Evolutionary conservation across 1,140 invertebrate genomes (phyloP).

Genomic region (Streblospio benedicti): DNA sequence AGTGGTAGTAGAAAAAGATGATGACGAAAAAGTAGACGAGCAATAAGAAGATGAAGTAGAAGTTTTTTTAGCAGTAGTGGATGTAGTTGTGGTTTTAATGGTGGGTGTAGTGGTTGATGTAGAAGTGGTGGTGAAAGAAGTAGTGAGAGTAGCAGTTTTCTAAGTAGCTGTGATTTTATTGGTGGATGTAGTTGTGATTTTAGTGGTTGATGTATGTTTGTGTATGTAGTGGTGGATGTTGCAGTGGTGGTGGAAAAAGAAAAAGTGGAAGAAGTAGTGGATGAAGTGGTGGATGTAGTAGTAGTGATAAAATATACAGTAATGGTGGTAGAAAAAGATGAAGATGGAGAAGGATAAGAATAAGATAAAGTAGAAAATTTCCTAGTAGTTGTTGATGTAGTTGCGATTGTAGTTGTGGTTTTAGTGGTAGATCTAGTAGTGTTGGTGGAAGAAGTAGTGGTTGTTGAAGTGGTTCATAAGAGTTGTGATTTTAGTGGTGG

Average conservation of each 20-base stretch:
- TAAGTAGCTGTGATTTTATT: too few species aligned
- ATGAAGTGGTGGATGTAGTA: neutral
- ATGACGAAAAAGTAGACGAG: too few species aligned
- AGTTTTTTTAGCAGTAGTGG: too few species aligned
- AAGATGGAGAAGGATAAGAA: neutral
- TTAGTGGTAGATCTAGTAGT: neutral
- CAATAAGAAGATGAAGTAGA: too few species aligned
- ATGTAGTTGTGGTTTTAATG: too few species aligned
- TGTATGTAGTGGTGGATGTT: too few species aligned
- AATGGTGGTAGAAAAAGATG: neutral
- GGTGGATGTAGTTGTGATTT: too few species aligned
- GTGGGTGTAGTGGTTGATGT: too few species aligned
- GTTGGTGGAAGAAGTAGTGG: neutral
- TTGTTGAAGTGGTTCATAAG: neutral
- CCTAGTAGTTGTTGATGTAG: neutral
- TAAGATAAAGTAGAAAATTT: neutral
- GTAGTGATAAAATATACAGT: neutral
- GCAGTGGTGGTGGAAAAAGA: neutral
- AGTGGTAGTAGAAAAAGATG: constrained; percentile 2
- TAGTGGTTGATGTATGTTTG: too few species aligned
- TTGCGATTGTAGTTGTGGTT: neutral
- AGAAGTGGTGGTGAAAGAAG: too few species aligned
- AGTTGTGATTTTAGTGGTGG: too few species aligned
- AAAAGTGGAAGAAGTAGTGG: neutral
- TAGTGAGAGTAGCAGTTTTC: too few species aligned